Base-by-base conservation (phyloP, 2,113 vertebrate species). In the Muntiacus reevesi region DNA sequence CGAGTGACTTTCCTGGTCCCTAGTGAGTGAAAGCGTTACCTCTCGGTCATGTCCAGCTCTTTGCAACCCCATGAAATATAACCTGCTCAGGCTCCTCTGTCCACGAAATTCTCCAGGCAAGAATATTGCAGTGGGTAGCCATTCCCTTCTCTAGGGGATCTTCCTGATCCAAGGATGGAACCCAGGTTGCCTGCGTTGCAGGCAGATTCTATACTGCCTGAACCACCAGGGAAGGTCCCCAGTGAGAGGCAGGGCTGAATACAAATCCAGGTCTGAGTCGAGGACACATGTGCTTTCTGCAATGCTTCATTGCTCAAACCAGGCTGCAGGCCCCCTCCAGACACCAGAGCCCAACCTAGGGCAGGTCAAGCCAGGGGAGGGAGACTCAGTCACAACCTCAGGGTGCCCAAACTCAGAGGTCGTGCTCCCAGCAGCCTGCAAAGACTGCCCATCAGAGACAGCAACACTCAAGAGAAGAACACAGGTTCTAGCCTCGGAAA, bases 331-430 rank as follows among this genome's bases (percentile, higher is more conserved):
- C 3, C 12, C 30, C 47, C 43, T 19, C 12, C 86, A 40, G 25
- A 40, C 0, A 7, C 45, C 10, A 30, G 40, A 21, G 30, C 25
- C 57, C 52, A 30, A 47, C 10, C 23, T 1, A 5, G 59, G 33
- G 23, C 60, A 45, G 52, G n/a, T 36, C 28, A 47, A 1, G 33
- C n/a, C 10, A 3, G 3, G 16, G 64, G 27, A 23, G 25, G 19
- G 28, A 4, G 52, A 43, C 50, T 81, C 74, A 40, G 62, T 59
- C 45, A 50, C 54, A 27, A 3, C 40, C 36, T 43, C 28, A 54
- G 52, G 5, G 40, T 27, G 33, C 64, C 62, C 19, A 1, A 7
- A 0, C 23, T 21, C 60, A 40, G 88, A n/a, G 2, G 62, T 62
- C 27, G 3, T 6, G 71, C 27, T 89, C 28, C 93, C 16, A 23